Base-by-base conservation (phyloP, 2,888 invertebrate species). In the Salpingus planirostris region DNA sequence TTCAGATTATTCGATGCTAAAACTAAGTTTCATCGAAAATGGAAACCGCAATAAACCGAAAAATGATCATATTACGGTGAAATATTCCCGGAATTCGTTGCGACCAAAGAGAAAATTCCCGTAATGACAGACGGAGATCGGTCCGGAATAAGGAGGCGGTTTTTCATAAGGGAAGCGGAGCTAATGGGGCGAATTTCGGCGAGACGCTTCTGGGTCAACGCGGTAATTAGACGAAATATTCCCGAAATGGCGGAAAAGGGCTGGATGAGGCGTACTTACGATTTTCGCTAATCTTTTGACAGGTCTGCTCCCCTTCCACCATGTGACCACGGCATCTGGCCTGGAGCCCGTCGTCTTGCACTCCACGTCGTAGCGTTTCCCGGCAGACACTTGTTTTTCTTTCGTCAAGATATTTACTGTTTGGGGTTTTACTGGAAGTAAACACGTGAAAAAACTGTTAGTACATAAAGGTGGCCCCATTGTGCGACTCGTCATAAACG, bases 281-380 rank as follows among this genome's bases (percentile, higher is more conserved):
- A 80, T 85, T 67, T 86, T 84, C 33, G 83, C 80, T 62, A 79
- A 71, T 59, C 79, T 76, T 65, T 82, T 84, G 44, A 88, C 74
- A 63, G 81, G 84, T 51, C 81, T 73, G 58, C 79, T 85, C 50
- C 80, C 83, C 62, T 86, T 87, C 87, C 87, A 90, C 91, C 91
- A 91, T 27, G 86, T 83, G 57, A 91, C 83, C 35, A 78, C 71
- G 2, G 90, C 88, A 42, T 85, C 81, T 4, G 91, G 90, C 43
- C 86, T 73, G 8, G 90, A 90, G 32, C 91, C 91, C 0, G 81
- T 78, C 35, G 88, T 83, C 56, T 80, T 77, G 63, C 91, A 91
- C 59, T 89, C 88, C 38, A 91, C 78, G 54, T 88, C 86, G 64
- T 89, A 88, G 42, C 82, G 75, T 59, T 84, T 84, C 55, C 87